These are phyloP conservation scores for Ammodytes dubius DNA, from an alignment of 2,113 vertebrate genomes.

Conservation along the genomic window DNA sequence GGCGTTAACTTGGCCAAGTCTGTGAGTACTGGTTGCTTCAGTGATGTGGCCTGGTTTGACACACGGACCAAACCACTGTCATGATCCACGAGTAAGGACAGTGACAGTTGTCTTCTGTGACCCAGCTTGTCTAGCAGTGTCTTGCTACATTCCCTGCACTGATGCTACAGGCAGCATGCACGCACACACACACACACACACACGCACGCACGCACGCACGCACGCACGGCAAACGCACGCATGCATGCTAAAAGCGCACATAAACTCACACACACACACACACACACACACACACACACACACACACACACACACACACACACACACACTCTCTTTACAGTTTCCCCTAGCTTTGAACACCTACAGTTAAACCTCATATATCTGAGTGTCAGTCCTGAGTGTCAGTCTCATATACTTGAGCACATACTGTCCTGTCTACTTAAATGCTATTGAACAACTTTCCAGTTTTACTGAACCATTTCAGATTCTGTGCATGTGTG, in stretches of 20 bases:
- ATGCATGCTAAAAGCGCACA: constrained; percentile 5
- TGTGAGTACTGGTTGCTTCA: background rate
- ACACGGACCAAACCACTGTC: constrained; percentile 14
- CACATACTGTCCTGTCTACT: constrained; percentile 35
- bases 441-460: constrained; percentile 33
- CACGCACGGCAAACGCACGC: background rate
- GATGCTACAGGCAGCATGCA: constrained; percentile 31
- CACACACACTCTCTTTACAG: constrained; percentile 1
- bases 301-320: constrained; percentile 13
- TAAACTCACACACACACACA: constrained; percentile 8
- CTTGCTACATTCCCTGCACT: constrained; percentile 61
- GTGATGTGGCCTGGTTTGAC: constrained; percentile 39
- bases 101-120: constrained; percentile 48
- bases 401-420: constrained; percentile 44
- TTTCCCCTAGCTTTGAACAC: constrained; percentile 9
- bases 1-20: constrained; percentile 5
- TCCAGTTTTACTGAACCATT: constrained; percentile 45
- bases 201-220: background rate
- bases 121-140: constrained; percentile 60
- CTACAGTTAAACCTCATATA: constrained; percentile 42
- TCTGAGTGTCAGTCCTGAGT: constrained; percentile 34
- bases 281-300: constrained; percentile 4
- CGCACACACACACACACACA: constrained; percentile 9
- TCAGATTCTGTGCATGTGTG: constrained; percentile 27
- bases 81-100: constrained; percentile 27